Conservation (phyloP, 2,797 vertebrate species). For the Poecilia wingei region DNA sequence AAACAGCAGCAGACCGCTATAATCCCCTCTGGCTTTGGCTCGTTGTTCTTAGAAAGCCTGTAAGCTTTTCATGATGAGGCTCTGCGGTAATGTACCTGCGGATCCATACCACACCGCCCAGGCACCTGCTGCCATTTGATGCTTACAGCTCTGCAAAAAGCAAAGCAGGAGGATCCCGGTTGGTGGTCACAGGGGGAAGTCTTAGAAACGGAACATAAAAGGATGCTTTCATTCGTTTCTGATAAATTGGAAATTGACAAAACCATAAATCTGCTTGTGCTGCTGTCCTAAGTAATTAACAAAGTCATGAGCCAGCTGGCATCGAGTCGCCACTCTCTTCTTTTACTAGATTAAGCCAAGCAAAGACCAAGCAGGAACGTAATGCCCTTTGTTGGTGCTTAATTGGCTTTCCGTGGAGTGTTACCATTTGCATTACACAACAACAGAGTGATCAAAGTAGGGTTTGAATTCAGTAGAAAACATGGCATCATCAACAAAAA, state of each 20-base stretch:
- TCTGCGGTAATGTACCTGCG: slow-evolving; percentile 39
- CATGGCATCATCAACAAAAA: slow-evolving; percentile 20
- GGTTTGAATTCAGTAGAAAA: slow-evolving; percentile 27
- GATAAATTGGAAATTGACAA: slow-evolving; percentile 55
- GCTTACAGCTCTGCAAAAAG: slow-evolving; percentile 17
- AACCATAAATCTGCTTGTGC: slow-evolving; percentile 56
- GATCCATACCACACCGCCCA: slow-evolving; percentile 15
- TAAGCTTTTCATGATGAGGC: slow-evolving; percentile 11
- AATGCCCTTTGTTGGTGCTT: slow-evolving; percentile 59
- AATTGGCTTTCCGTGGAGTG: slow-evolving; percentile 60
- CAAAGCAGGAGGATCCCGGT: slow-evolving; percentile 13
- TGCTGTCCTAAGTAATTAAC: slow-evolving; percentile 67
- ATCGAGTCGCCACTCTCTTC: slow-evolving; percentile 20
- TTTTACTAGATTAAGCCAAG: slow-evolving; percentile 31
- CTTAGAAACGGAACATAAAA: slow-evolving; percentile 34
- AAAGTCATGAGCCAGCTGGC: slow-evolving; percentile 70
- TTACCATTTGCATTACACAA: slow-evolving; percentile 51
- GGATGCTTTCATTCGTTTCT: slow-evolving; percentile 59
- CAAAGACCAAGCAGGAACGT: slow-evolving; percentile 40
- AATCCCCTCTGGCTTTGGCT: slow-evolving; percentile 14
- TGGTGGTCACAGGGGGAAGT: slow-evolving; percentile 9
- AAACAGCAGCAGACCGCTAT: slow-evolving; percentile 27
- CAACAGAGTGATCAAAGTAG: slow-evolving; percentile 20
- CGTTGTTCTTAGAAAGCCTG: slow-evolving; percentile 3
- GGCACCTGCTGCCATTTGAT: slow-evolving; percentile 49